Percentiles rank a stretch among this genome's conserved stretches.
Evolutionary conservation across 1,140 invertebrate genomes (phyloP).

Genomic region (Apis cerana): DNA sequence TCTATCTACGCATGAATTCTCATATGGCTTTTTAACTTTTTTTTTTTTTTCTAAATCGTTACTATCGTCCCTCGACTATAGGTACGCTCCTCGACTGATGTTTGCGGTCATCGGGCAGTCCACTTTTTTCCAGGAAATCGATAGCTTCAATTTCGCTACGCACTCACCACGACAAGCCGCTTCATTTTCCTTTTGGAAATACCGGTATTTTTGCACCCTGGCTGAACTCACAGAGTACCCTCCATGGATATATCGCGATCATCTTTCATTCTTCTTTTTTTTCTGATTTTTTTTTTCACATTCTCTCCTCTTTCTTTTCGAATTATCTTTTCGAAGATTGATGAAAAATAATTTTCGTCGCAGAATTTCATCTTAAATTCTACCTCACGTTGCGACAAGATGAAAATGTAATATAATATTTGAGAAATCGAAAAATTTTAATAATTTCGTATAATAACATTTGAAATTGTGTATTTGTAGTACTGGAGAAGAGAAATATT

Average conservation of each 20-base stretch:
- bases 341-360: conserved; percentile 4
- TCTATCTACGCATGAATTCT: neutral
- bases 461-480: too few species aligned
- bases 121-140: conserved; percentile 40
- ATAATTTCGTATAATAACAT: too few species aligned
- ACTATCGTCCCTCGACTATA: conserved; percentile 9
- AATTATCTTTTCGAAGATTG: neutral
- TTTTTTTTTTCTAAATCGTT: conserved; percentile 5
- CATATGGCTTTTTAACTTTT: neutral
- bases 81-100: conserved; percentile 17
- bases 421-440: too few species aligned
- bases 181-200: conserved; percentile 36
- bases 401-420: too few species aligned
- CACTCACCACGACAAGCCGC: conserved; percentile 19
- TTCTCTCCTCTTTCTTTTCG: too few species aligned
- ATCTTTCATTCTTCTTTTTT: conserved; percentile 13
- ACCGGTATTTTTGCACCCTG: conserved; percentile 29
- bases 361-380: neutral
- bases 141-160: conserved; percentile 38
- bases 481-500: too few species aligned
- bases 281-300: too few species aligned
- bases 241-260: conserved; percentile 14
- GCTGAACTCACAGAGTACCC: neutral
- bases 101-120: conserved; percentile 42
- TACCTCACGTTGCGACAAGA: too few species aligned